A percentile compares a stretch with the other conserved stretches of the same genome.
phyloP scores from a whole-genome alignment of 2,113 vertebrate species.

The Bufo bufo region DNA sequence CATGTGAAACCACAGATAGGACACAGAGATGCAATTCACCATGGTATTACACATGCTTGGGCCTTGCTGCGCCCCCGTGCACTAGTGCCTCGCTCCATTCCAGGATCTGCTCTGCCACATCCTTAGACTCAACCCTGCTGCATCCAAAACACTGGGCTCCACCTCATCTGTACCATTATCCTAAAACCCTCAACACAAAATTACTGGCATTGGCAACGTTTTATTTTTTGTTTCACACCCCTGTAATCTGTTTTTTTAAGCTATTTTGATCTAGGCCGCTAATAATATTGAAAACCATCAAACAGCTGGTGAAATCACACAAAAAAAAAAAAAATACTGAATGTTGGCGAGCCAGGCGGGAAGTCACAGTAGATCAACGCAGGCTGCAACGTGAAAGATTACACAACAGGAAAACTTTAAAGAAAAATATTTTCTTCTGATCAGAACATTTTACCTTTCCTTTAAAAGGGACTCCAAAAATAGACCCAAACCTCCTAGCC shows the following conservation, averaged over 20 bases:
- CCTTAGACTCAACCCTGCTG: not conserved
- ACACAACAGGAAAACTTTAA: slow-evolving; percentile 12
- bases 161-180: not conserved
- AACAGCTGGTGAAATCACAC: not conserved
- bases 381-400: not conserved
- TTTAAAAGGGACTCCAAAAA: slow-evolving; percentile 11
- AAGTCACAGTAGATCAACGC: not conserved
- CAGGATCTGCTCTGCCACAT: not conserved
- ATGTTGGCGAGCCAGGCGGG: not conserved
- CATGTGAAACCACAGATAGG: too few species aligned
- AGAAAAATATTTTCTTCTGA: not conserved
- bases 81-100: not conserved
- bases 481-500: not conserved
- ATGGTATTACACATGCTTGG: too few species aligned
- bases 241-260: not conserved
- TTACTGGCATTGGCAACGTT: not conserved
- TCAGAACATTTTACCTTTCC: not conserved
- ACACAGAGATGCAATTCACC: too few species aligned
- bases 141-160: not conserved
- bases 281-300: slow-evolving; percentile 9
- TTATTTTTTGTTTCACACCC: not conserved
- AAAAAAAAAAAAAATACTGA: not conserved
- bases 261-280: not conserved
- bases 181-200: not conserved
- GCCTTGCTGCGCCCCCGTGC: too few species aligned